Evolutionary conservation across 1,140 invertebrate genomes (phyloP), one percentile per base, ranked within the genome.

Genomic region (Linepithema humile): DNA sequence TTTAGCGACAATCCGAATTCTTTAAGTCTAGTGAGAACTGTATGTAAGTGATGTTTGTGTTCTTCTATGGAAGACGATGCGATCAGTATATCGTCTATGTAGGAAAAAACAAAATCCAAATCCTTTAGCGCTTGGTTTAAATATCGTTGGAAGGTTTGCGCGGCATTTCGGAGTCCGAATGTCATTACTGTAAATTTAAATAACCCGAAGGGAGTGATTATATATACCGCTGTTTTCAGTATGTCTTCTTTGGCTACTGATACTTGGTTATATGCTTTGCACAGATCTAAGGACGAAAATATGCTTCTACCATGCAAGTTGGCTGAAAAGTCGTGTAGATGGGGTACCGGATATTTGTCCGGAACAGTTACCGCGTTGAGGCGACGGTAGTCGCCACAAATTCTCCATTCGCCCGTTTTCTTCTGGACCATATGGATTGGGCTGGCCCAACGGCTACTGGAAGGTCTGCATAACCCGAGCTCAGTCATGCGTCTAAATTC

Each of bases 141-240:
- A 17, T 64, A 43, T 1, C 72, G n/a, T 48, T 74, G 72, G 17
- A 74, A 74, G 0, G 72, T 59, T 57, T 74, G 72, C 0, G 32
- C 55, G 1, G 72, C 53, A 17, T 74, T 74, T 3, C 72, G 38
- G 5, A 74, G 17, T 0, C 55, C 72, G 10, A 74, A 74, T 4
- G 57, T 26, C 72, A 75, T 75, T 0, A 17, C 48, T 0, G 29
- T 5, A 17, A 23, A 73, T 26, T 73, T 50, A 9, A 57, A 73
- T 26, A 73, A 29, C 1, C 69, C 65, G 45, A 70, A 70, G 1
- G 65, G 65, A 0, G 65, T 70, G 1, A 29, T 72, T n/a, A n/a
- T n/a, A n/a, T n/a, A n/a, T 4, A 72, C 32, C 6, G 67, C 67
- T 10, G 67, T 72, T 5, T 72, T 72, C 0, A 29, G 17, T 23